Evolutionary conservation across 2,797 vertebrate species (phyloP), one percentile per base, ranked within the genome.

Genomic region (Gadopsis marmoratus): DNA sequence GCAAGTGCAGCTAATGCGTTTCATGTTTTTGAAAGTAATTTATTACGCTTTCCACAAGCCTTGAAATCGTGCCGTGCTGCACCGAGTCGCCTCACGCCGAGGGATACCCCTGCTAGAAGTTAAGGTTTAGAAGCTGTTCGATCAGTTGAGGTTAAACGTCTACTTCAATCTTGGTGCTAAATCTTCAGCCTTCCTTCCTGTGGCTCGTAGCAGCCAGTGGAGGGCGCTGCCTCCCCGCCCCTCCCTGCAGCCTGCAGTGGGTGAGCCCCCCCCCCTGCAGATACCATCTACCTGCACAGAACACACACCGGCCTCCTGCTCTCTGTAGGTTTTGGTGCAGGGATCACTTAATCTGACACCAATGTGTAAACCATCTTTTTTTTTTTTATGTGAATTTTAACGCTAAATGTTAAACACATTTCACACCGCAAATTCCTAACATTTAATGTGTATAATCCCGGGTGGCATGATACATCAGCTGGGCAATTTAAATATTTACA

Each of bases 261-360:
- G 21, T 83, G 82, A 79, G 75, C 63, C 78, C 81, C 75, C 60
- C 66, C 3, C 35, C 70, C 48, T 74, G 79, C 62, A 80, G 67
- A 71, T 61, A 55, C 63, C 39, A 84, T 86, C 76, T 67, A 51
- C 64, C 72, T 35, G 54, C 45, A 39, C 41, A 76, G 48, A 45
- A 13, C 45, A 74, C 10, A 53, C 45, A 14, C 16, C 7, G 14
- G n/a, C n/a, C 37, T 43, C 17, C 47, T 61, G n/a, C 50, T 16
- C 37, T 31, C 4, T 58, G 19, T 3, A 31, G 11, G 45, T 47
- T 6, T 29, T 3, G 23, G 7, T 45, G 29, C 47, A 21, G 8
- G 7, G 3, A 48, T 48, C 19, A 7, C 45, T 47, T 3, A 9
- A 50, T 50, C 47, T 9, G 19, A 51, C 11, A 21, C 7, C 17